Conservation (phyloP, 92 coral and sea anemone species). For the Epizoanthus scotinus region DNA sequence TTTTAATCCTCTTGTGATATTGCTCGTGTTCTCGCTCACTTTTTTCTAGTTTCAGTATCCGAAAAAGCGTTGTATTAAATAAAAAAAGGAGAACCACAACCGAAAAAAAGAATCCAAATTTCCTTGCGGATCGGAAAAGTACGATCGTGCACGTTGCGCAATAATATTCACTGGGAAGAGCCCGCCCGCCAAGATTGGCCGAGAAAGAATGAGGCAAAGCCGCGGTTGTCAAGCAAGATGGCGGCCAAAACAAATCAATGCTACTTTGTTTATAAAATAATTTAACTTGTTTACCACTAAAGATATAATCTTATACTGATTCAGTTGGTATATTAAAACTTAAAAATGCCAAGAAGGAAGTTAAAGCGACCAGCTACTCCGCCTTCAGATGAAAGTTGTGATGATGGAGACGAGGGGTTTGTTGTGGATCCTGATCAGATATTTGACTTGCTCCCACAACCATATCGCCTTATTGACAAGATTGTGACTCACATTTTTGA, state of each 20-base stretch:
- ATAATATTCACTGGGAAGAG: background rate
- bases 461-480: slow-evolving; percentile 91
- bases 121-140: background rate
- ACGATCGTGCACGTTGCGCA: background rate
- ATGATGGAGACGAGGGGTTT: slow-evolving; percentile 73
- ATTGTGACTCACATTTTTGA: slow-evolving; percentile 76
- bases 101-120: background rate
- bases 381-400: slow-evolving; percentile 67
- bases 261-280: background rate
- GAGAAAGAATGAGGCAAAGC: slow-evolving; percentile 32
- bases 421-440: slow-evolving; percentile 89
- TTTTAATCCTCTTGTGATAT: background rate
- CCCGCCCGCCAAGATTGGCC: slow-evolving; percentile 19
- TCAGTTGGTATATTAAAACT: background rate
- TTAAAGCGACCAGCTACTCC: slow-evolving; percentile 57
- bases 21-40: background rate
- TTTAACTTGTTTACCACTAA: background rate
- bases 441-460: slow-evolving; percentile 93
- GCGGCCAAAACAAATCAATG: slow-evolving; percentile 76
- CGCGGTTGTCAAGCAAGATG: slow-evolving; percentile 62
- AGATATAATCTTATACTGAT: background rate
- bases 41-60: background rate
- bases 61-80: background rate
- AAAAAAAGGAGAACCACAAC: background rate
- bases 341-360: slow-evolving; percentile 65